Evolutionary conservation across 2,797 vertebrate genomes (phyloP).

Genomic region (Fistularia tabacaria): DNA sequence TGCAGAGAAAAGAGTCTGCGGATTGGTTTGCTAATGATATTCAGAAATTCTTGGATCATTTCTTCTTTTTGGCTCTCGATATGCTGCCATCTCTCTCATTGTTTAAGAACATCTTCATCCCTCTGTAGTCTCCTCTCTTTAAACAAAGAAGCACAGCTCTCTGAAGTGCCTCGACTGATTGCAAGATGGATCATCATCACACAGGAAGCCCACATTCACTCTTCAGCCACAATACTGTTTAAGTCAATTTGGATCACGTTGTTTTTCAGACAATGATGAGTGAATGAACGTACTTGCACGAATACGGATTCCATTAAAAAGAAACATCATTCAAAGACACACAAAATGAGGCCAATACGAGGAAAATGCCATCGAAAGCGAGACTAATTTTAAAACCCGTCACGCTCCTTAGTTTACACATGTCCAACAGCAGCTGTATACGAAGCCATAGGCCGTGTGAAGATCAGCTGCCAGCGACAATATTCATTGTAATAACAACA

Average conservation of each 20-base stretch:
- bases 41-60: no score
- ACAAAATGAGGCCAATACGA: no score
- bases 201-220: slow-evolving; percentile 8
- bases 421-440: no score
- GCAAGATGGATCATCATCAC: slow-evolving; percentile 5
- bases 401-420: no score
- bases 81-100: not conserved
- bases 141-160: slow-evolving; percentile 9
- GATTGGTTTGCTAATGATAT: no score
- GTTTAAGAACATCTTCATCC: not conserved
- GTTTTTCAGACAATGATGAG: slow-evolving; percentile 12
- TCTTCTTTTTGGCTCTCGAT: no score
- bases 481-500: no score
- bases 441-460: no score
- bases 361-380: not conserved
- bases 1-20: no score
- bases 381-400: no score
- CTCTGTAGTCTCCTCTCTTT: slow-evolving; percentile 18
- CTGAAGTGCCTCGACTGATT: slow-evolving; percentile 16
- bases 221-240: slow-evolving; percentile 25
- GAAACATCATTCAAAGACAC: slow-evolving; percentile 1
- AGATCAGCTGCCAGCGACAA: no score
- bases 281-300: slow-evolving; percentile 35
- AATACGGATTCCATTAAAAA: slow-evolving; percentile 31
- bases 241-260: slow-evolving; percentile 33